Evolutionary conservation across 2,797 vertebrate genomes (phyloP).

Genomic region (Salmo trutta): DNA sequence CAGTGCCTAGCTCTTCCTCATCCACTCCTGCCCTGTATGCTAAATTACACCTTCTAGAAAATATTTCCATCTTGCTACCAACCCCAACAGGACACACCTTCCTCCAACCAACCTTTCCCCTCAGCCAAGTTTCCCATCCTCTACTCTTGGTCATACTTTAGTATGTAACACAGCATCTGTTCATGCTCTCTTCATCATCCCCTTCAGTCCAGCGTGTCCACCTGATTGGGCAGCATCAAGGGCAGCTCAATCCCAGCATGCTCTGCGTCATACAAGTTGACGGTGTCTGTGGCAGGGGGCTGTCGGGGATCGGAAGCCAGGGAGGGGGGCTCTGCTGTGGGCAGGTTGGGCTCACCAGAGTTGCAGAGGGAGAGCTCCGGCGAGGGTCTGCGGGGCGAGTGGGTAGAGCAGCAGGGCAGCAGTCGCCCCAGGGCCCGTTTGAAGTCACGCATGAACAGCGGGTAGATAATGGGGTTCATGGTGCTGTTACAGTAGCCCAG

Average conservation of each 20-base stretch:
- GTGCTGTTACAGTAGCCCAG: constrained; percentile 99
- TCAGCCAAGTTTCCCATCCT: too few relatives aligned
- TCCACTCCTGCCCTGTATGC: constrained; percentile 6
- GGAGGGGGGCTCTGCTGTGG: constrained; percentile 75
- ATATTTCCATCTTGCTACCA: too few relatives aligned
- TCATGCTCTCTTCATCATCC: not conserved
- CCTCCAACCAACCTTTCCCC: not conserved
- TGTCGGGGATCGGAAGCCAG: constrained; percentile 75
- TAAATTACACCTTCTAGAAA: not conserved
- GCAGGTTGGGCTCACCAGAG: constrained; percentile 85
- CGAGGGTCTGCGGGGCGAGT: constrained; percentile 78
- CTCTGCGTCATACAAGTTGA: constrained; percentile 78
- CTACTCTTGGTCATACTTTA: not conserved
- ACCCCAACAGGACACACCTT: not conserved
- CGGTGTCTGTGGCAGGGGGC: constrained; percentile 50
- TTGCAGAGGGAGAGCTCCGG: constrained; percentile 88
- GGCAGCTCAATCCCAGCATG: constrained; percentile 65
- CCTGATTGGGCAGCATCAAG: constrained; percentile 70
- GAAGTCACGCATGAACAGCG: constrained; percentile 98
- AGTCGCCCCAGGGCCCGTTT: constrained; percentile 90
- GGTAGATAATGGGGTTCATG: constrained; percentile 98
- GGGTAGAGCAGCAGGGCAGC: constrained; percentile 83
- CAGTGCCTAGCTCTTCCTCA: not conserved
- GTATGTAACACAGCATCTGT: not conserved
- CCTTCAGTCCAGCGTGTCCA: constrained; percentile 72